Evolutionary conservation across 1,140 invertebrate species (phyloP), one percentile per base, ranked within the genome.

Genomic region (Coenobita brevimanus): DNA sequence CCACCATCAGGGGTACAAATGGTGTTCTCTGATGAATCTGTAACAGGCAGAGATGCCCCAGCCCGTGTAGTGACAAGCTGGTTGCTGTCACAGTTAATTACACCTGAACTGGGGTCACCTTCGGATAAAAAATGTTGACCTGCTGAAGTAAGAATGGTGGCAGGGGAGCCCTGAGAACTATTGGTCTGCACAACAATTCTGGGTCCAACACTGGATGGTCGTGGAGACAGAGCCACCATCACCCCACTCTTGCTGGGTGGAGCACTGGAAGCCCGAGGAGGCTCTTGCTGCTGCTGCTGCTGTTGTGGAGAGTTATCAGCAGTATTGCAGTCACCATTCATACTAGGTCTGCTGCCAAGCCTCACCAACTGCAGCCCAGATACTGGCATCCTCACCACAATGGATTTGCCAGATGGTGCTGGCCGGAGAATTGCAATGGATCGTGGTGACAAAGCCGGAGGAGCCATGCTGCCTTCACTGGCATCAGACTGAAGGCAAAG

Each of bases 121-220:
- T 90, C 87, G 89, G 89, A 90, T 90, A 90, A 90, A 90, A 90
- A 90, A 90, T 90, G 89, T 60, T 38, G 57, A 50, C 84, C 76
- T 54, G 85, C 50, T 24, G 83, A 64, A 50, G 79, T 78, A 33
- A 82, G 67, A 33, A 83, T 82, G 36, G 83, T 83, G 67, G 83
- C 71, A 50, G 87, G 81, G 27, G 83, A 82, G 4, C 75, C 84
- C 33, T 89, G 83, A 8, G 87, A 43, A 80, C 36, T 81, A 24
- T 36, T 82, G 3, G 85, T 88, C 46, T 88, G 86, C 64, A 90
- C 69, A 38, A 90, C 78, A 50, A 90, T 85, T 41, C 88, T 84
- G 64, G 89, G 89, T 24, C 87, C 89, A 17, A 90, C 89, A 62
- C 89, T 90, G 24, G 82, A 89, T 3, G 89, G 89, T 67, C 89